Evolutionary conservation across 2,113 vertebrate species (phyloP), one percentile per base, ranked within the genome.

Genomic region (Myrmecophaga tridactyla): DNA sequence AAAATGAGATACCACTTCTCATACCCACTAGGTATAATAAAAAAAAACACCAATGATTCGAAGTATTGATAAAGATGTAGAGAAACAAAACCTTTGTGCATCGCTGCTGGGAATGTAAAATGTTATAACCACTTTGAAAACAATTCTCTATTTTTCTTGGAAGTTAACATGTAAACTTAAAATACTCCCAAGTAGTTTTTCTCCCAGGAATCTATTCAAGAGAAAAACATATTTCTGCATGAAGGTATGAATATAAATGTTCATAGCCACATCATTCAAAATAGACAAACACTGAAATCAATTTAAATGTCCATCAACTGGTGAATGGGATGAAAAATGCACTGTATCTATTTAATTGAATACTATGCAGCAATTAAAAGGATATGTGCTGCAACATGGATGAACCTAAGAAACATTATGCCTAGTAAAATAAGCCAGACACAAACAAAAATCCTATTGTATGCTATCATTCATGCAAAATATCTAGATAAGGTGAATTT

Each of bases 381-480:
- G 51, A 27, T 46, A 12, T 3, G 4, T 15, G 20, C 25, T 2
- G 27, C 60, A 60, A 36, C 1, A 18, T 1, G 23, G 48, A 36
- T 11, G 3, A 48, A 48, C 60, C 39, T 60, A 11, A 14, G 69
- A 39, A 39, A 25, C 43, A 10, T 67, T 29, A 46, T 34, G 20
- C 39, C 29, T 31, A 39, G 12, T 63, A 31, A 83, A 31, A 23
- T 23, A 27, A 36, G 36, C 46, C 60, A 34, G 48, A 18, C 4
- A 10, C 39, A 58, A 34, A 31, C 0, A n/a, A 0, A n/a, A 0
- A n/a, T 6, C 17, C 15, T 4, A 15, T 8, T 34, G 36, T 34
- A 27, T 12, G 31, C 75, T n/a, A 27, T 34, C 27, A 25, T 67
- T 70, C 62, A 3, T 29, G 34, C 23, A 41, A 51, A 48, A 27